These are phyloP conservation scores for Rhegmatorhina hoffmannsi DNA, from an alignment of 2,113 vertebrate species.

Conservation along the genomic window DNA sequence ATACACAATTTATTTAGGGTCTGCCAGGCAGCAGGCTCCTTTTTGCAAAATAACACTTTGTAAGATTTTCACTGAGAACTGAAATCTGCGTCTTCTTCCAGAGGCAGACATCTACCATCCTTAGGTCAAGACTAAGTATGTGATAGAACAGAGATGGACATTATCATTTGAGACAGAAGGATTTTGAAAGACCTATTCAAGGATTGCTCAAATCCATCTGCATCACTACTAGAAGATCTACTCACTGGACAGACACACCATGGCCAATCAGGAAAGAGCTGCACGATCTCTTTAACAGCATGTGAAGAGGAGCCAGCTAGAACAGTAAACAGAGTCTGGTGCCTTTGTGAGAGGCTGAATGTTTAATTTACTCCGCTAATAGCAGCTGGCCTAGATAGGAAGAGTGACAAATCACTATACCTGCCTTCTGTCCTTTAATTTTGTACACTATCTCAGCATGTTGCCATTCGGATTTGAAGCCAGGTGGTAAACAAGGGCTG, in stretches of 20 bases:
- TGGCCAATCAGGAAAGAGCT: not conserved
- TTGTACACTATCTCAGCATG: constrained; percentile 85
- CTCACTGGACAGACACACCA: not conserved
- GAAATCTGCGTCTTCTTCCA: not conserved
- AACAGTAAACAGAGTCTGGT: not conserved
- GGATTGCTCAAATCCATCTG: not conserved
- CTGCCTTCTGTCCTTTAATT: constrained; percentile 88
- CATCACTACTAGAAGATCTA: not conserved
- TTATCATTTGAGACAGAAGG: not conserved
- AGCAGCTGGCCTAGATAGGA: not conserved
- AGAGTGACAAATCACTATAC: constrained; percentile 67
- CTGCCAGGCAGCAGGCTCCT: not conserved
- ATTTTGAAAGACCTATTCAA: not conserved
- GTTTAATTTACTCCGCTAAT: not conserved
- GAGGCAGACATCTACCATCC: not conserved
- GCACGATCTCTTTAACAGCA: not conserved
- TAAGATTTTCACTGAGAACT: not conserved
- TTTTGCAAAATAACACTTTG: not conserved
- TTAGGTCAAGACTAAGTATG: not conserved
- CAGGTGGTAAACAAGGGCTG: constrained; percentile 88
- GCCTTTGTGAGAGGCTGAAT: not conserved
- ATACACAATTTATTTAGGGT: not conserved
- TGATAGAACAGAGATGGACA: not conserved
- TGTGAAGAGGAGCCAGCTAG: not conserved
- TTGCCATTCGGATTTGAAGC: constrained; percentile 84